These are phyloP conservation scores for Chamaea fasciata DNA, from an alignment of 2,113 vertebrate species.

Conservation along the genomic window DNA sequence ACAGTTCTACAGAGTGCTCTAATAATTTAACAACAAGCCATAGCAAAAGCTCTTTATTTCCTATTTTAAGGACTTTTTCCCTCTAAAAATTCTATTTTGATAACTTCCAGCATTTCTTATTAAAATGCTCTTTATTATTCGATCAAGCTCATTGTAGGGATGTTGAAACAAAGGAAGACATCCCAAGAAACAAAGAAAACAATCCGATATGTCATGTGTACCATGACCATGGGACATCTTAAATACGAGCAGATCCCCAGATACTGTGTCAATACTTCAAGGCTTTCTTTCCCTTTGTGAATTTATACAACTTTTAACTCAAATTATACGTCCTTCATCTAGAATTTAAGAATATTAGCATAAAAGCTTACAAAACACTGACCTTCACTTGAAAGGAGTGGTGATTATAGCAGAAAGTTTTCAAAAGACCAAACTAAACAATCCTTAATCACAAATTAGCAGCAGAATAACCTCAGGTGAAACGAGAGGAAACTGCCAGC, in stretches of 20 bases:
- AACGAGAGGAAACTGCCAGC: neutral
- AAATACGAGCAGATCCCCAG: neutral
- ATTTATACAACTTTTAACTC: neutral
- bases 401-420: neutral
- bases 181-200: neutral
- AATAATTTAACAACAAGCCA: neutral
- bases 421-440: neutral
- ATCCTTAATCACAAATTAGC: neutral
- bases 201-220: rapidly evolving
- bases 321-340: neutral
- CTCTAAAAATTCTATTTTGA: neutral
- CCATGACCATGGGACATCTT: neutral
- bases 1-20: neutral
- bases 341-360: neutral
- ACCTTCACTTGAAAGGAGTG: neutral
- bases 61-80: neutral
- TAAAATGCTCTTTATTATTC: neutral
- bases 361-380: neutral
- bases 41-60: neutral
- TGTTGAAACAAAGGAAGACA: neutral
- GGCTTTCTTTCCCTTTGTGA: neutral
- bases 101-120: neutral
- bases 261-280: neutral
- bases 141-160: neutral
- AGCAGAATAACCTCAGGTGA: neutral